These are phyloP conservation scores for Saccostrea glomerata DNA, from an alignment of 1,140 invertebrate genomes.

Conservation along the genomic window DNA sequence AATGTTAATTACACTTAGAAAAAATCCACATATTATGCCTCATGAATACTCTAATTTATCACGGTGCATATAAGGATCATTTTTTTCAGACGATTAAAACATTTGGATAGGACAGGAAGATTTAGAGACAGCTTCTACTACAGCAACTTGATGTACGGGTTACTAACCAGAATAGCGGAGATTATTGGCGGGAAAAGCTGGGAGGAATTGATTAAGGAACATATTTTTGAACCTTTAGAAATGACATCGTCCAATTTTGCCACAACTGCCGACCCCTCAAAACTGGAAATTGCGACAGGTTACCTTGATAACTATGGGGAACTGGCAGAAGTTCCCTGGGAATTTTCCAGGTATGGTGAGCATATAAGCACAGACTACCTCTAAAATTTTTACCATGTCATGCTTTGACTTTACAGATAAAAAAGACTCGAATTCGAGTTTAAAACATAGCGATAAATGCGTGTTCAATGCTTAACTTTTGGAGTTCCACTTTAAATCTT, in stretches of 20 bases:
- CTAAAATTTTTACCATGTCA: too few species aligned
- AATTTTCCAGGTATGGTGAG: slow-evolving; percentile 39
- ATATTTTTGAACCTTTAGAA: slow-evolving; percentile 56
- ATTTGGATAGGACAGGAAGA: slow-evolving; percentile 34
- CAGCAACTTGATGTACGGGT: slow-evolving; percentile 60
- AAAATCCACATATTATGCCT: too few species aligned
- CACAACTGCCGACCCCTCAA: slow-evolving; percentile 46
- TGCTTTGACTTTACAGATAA: too few species aligned
- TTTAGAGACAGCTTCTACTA: slow-evolving; percentile 61
- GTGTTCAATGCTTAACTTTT: too few species aligned
- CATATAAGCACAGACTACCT: not conserved
- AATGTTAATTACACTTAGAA: too few species aligned
- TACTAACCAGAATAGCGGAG: slow-evolving; percentile 60
- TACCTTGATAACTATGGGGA: slow-evolving; percentile 49
- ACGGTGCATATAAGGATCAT: too few species aligned
- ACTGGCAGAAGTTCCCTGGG: slow-evolving; percentile 33
- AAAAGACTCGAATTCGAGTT: too few species aligned
- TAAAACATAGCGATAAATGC: too few species aligned
- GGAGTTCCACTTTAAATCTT: too few species aligned
- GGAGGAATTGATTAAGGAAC: slow-evolving; percentile 58
- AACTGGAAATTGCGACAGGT: slow-evolving; percentile 53
- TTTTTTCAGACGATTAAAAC: slow-evolving; percentile 52
- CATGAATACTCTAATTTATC: too few species aligned
- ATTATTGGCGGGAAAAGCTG: slow-evolving; percentile 56
- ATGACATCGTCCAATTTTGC: slow-evolving; percentile 61